A percentile compares a stretch with the other conserved stretches of the same genome.
phyloP scores from a whole-genome alignment of 2,113 vertebrate species.

The Baryphthengus martii region DNA sequence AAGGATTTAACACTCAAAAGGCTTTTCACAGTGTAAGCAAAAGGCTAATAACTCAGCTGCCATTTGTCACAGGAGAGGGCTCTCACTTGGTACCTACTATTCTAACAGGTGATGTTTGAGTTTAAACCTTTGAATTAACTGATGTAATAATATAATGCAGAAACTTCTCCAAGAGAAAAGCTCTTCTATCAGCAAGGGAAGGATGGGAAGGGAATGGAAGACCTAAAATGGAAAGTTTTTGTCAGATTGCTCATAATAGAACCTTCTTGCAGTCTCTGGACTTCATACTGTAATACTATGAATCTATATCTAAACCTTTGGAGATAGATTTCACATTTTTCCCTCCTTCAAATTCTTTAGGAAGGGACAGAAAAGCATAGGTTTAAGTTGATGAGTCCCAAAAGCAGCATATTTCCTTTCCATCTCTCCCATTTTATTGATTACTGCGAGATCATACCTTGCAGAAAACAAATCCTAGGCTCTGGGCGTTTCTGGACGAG shows the following conservation, averaged over 20 bases:
- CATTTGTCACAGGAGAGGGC: background rate
- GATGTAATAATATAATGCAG: background rate
- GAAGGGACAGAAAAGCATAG: background rate
- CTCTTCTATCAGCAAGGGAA: background rate
- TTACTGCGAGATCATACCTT: conserved; percentile 30
- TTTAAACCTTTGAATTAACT: background rate
- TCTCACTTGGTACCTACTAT: background rate
- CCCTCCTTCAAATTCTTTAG: background rate
- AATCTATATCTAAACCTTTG: background rate
- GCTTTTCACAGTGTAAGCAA: background rate
- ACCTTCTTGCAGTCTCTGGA: background rate
- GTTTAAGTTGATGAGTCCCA: background rate
- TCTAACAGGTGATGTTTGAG: background rate
- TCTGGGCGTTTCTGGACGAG: conserved; percentile 65
- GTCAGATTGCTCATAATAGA: background rate
- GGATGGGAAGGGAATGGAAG: background rate
- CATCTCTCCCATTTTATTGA: background rate
- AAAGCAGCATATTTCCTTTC: background rate
- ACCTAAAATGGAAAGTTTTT: background rate
- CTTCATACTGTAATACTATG: background rate
- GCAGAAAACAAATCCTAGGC: conserved; percentile 69
- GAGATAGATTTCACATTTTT: background rate
- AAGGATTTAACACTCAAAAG: background rate
- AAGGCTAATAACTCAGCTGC: background rate
- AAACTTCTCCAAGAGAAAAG: background rate